Conservation (phyloP, 2,113 vertebrate species). For the Scopus umbretta region DNA sequence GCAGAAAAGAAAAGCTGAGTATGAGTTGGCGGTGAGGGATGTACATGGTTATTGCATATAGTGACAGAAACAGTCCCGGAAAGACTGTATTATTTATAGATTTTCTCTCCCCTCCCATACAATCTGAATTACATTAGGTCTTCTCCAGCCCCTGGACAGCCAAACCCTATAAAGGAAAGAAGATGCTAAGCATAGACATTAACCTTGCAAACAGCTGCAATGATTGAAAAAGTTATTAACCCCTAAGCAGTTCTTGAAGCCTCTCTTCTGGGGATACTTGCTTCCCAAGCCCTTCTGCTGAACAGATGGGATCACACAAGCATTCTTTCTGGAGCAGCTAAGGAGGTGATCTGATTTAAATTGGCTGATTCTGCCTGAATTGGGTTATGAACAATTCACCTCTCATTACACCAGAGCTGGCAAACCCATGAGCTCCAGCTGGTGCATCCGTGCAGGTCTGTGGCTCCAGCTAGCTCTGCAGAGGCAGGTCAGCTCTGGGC, state of each 20-base stretch:
- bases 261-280: neutral
- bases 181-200: neutral
- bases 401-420: neutral
- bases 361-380: neutral
- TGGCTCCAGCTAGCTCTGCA: neutral
- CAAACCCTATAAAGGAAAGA: neutral
- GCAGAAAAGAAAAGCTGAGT: neutral
- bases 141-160: neutral
- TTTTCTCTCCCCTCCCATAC: neutral
- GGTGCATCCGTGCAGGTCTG: neutral
- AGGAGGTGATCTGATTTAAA: neutral
- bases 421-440: neutral
- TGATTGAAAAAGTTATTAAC: neutral
- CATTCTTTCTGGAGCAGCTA: neutral
- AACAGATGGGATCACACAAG: constrained; percentile 3
- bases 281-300: neutral
- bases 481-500: neutral
- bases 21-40: neutral
- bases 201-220: neutral
- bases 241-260: neutral
- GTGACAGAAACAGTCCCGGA: neutral
- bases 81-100: neutral
- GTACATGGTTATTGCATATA: neutral
- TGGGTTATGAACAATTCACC: neutral
- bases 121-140: neutral